These are phyloP conservation scores for Spea bombifrons DNA, from an alignment of 2,113 vertebrate genomes.

Conservation along the genomic window DNA sequence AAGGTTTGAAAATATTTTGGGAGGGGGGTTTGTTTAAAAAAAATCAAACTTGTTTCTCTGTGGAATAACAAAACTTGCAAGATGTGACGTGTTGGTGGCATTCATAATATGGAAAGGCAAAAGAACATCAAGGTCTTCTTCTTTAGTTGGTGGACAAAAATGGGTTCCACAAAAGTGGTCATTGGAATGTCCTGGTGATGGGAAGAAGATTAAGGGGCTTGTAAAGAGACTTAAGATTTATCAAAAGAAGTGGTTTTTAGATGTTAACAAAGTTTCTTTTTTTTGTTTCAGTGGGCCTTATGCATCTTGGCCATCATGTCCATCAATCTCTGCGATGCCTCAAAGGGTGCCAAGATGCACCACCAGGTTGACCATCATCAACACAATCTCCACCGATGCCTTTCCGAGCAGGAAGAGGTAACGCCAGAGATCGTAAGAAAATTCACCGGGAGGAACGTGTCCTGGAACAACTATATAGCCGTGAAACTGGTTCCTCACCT, in stretches of 20 bases:
- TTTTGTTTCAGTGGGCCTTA: slow-evolving; percentile 38
- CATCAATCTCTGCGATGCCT: slow-evolving; percentile 8
- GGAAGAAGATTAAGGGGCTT: too few relatives aligned
- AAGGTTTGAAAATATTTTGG: too few relatives aligned
- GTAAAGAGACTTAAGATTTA: too few relatives aligned
- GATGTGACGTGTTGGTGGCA: too few relatives aligned
- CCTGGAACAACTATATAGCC: slow-evolving; percentile 52
- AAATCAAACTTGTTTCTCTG: neutral
- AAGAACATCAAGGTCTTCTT: too few relatives aligned
- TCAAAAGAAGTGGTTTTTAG: too few relatives aligned
- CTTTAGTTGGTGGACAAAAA: too few relatives aligned
- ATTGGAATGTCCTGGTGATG: too few relatives aligned
- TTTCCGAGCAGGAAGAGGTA: slow-evolving; percentile 55
- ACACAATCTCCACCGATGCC: slow-evolving; percentile 37
- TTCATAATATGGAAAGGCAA: too few relatives aligned
- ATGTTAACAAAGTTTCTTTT: neutral
- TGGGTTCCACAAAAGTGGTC: too few relatives aligned
- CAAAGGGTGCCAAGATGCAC: neutral
- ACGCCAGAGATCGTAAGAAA: neutral
- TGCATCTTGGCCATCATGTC: neutral
- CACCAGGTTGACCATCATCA: neutral
- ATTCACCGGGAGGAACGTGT: slow-evolving; percentile 48
- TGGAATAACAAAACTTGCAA: too few relatives aligned
- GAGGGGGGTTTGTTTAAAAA: too few relatives aligned
- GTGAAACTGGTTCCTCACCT: slow-evolving; percentile 59